Evolutionary conservation across 2,888 invertebrate species (phyloP).

Genomic region (Cryptocheilus praepositus): DNA sequence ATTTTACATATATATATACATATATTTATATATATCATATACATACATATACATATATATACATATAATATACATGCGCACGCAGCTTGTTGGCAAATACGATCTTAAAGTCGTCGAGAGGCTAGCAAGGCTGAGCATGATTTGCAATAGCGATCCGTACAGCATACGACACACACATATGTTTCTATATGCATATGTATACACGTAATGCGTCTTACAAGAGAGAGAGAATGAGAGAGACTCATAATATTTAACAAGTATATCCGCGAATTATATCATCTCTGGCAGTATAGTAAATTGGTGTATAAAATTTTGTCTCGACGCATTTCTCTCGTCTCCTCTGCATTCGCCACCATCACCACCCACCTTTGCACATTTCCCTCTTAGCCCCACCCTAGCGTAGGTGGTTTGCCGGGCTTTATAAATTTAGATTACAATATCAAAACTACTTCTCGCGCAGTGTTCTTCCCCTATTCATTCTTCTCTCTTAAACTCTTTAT

Average conservation of each 20-base stretch:
- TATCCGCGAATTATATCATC: slow-evolving; percentile 29
- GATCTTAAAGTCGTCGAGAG: slow-evolving; percentile 48
- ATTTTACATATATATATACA: not conserved
- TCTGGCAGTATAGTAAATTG: slow-evolving; percentile 68
- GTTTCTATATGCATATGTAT: no score
- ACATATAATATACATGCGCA: not conserved
- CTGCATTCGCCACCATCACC: slow-evolving; percentile 2
- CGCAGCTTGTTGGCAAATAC: slow-evolving; percentile 40
- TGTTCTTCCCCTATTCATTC: not conserved
- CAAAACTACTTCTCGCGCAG: slow-evolving; percentile 51
- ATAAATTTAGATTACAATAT: slow-evolving; percentile 57
- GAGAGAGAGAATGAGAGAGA: no score
- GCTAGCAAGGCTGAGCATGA: slow-evolving; percentile 47
- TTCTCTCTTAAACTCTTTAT: slow-evolving; percentile 8
- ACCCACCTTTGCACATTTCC: slow-evolving; percentile 12
- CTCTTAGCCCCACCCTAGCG: slow-evolving; percentile 22
- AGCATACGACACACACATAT: not conserved
- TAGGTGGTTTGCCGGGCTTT: slow-evolving; percentile 35
- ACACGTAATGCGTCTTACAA: no score
- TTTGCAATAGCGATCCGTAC: slow-evolving; percentile 21
- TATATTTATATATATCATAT: not conserved
- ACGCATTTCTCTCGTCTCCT: slow-evolving; percentile 18
- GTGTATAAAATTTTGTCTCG: slow-evolving; percentile 66
- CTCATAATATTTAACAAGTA: slow-evolving; percentile 4
- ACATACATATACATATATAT: not conserved